Percentiles rank a stretch among this genome's conserved stretches.
Evolutionary conservation across 2,113 vertebrate genomes (phyloP).

Genomic region (Pedetes capensis): DNA sequence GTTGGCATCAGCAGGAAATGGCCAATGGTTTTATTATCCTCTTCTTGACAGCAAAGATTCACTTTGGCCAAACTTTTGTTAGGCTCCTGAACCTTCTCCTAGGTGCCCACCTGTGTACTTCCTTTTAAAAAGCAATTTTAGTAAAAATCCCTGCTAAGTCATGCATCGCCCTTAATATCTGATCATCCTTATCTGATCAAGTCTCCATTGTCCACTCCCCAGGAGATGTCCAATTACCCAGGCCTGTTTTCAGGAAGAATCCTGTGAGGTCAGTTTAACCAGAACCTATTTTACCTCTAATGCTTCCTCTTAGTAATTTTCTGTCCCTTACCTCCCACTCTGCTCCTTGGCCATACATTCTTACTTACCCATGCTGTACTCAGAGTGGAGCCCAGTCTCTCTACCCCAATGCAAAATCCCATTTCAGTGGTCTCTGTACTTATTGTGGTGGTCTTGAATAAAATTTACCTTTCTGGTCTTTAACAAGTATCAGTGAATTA

Average conservation of each 20-base stretch:
- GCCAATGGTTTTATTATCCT: background rate
- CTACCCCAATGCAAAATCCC: background rate
- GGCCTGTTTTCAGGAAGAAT: background rate
- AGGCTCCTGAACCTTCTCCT: background rate
- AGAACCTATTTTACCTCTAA: background rate
- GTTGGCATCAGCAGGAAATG: background rate
- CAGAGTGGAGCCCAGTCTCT: background rate
- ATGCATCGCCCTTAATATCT: background rate
- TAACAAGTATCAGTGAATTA: background rate
- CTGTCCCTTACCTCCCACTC: background rate
- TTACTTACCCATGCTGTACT: background rate
- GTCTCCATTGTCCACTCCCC: background rate
- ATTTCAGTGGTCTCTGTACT: background rate
- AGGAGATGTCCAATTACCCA: background rate
- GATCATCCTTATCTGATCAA: background rate
- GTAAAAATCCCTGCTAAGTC: background rate
- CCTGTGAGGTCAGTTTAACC: background rate
- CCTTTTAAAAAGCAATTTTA: too few species aligned
- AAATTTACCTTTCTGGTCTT: background rate
- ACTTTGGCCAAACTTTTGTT: background rate
- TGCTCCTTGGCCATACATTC: too few species aligned
- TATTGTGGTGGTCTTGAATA: background rate
- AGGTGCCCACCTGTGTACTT: background rate
- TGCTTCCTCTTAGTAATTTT: background rate
- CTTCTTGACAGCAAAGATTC: background rate